Evolutionary conservation across 92 coral and sea anemone genomes (phyloP).

Genomic region (Virgularia gustaviana): DNA sequence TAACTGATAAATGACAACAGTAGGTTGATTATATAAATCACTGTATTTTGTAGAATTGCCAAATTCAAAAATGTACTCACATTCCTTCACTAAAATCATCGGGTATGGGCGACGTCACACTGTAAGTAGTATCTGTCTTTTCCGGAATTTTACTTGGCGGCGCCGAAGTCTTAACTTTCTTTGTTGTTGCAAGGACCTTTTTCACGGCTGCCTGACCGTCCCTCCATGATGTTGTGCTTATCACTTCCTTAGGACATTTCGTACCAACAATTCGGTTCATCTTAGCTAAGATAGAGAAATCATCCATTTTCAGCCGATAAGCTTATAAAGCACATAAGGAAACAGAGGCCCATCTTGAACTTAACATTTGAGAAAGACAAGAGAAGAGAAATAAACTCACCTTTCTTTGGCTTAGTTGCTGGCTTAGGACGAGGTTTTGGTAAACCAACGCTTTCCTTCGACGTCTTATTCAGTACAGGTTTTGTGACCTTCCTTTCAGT

Average conservation of each 20-base stretch:
- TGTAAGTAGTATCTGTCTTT: conserved; percentile 28
- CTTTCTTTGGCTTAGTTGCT: conserved; percentile 26
- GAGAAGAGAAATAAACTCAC: too few relatives aligned
- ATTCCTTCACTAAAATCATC: conserved; percentile 34
- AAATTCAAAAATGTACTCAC: too few relatives aligned
- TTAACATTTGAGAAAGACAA: too few relatives aligned
- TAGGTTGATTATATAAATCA: too few relatives aligned
- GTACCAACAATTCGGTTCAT: conserved; percentile 75
- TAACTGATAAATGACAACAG: too few relatives aligned
- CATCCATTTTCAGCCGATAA: neutral
- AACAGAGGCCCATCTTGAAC: too few relatives aligned
- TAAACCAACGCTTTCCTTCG: neutral
- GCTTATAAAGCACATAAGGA: too few relatives aligned
- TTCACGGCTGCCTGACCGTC: conserved; percentile 90
- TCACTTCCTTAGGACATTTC: conserved; percentile 66
- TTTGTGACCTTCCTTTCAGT: neutral
- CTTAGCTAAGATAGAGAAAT: conserved; percentile 32
- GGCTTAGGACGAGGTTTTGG: conserved; percentile 26
- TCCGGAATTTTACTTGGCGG: conserved; percentile 52
- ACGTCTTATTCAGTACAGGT: neutral
- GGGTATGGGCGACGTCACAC: neutral
- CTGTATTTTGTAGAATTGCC: too few relatives aligned
- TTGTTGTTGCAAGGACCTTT: conserved; percentile 68
- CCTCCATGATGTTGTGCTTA: conserved; percentile 88
- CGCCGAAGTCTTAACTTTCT: conserved; percentile 48